phyloP scores from a whole-genome alignment of 2,888 invertebrate genomes.

The Gastracanthus pulcherrimus region DNA sequence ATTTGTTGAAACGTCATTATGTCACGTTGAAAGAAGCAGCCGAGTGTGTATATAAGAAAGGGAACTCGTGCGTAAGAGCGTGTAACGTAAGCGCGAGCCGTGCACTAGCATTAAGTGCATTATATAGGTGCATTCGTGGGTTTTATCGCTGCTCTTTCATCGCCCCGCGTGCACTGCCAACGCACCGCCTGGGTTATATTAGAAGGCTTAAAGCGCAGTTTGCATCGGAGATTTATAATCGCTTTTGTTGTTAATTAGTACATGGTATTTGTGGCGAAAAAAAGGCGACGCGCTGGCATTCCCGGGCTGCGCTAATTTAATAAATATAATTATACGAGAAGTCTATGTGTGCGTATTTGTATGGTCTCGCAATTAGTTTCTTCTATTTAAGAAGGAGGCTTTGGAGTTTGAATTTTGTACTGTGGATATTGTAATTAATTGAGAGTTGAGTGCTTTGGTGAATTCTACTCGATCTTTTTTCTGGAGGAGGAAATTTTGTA shows the following conservation, averaged over 20 bases:
- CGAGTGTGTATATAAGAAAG: no score
- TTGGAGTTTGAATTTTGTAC: neutral
- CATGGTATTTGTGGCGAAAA: neutral
- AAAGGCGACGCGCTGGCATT: no score
- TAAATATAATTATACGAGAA: no score
- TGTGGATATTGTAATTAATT: slow-evolving; percentile 13
- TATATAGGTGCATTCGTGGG: no score
- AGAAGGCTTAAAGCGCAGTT: neutral
- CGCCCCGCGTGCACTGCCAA: no score
- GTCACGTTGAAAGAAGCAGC: neutral
- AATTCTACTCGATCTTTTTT: neutral
- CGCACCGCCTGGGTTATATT: no score
- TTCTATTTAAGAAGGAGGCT: neutral
- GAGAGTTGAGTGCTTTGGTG: neutral
- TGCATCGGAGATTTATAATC: neutral
- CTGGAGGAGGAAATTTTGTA: neutral
- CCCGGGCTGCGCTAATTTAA: slow-evolving; percentile 1
- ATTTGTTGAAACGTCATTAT: neutral
- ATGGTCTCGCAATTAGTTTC: slow-evolving; percentile 9
- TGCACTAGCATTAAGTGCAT: no score
- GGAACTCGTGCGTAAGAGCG: no score
- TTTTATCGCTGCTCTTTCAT: neutral
- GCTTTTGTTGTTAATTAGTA: slow-evolving; percentile 27
- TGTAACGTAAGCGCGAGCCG: no score
- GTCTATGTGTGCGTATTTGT: no score